Evolutionary conservation across 2,888 invertebrate species (phyloP), one percentile per base, ranked within the genome.

Genomic region (Electrophaes corylata): DNA sequence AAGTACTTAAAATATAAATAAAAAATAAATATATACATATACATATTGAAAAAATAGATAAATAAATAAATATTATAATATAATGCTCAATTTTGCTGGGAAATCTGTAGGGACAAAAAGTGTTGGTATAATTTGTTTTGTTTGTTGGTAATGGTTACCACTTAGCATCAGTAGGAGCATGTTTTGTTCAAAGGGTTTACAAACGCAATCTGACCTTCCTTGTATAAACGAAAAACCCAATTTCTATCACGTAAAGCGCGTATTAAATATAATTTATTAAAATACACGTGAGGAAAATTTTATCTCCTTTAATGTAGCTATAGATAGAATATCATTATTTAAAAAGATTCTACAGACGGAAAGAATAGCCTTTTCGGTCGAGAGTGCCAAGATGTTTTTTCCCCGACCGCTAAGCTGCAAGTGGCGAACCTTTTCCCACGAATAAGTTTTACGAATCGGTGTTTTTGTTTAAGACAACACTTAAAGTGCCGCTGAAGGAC

Each of bases 321-420:
- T 53, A 58, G 56, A 39, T 59, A n/a, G n/a, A n/a, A n/a, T n/a
- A n/a, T n/a, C n/a, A n/a, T 58, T 52, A 64, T 62, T 65, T 56
- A 64, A 57, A 52, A 52, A 39, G 40, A 45, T 8, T 50, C 14
- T 55, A 46, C 8, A 41, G 51, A 26, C 23, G 20, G 19, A 47
- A 26, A 40, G 45, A 54, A 29, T 29, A 53, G 16, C 39, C 49
- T 23, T 48, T 51, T 51, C 2, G 33, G 26, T 43, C 39, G 26
- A 45, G 40, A 49, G 46, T 51, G 51, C 47, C 43, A 44, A 29
- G 51, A 43, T 45, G 51, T 59, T 59, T 62, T 65, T 52, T 54
- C 18, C 18, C 12, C 45, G 40, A 29, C 43, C 40, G 39, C 12
- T 45, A 50, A 54, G 45, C 41, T 29, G 33, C 26, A 45, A 50